Evolutionary conservation across 2,113 vertebrate genomes (phyloP).

Genomic region (Syrmaticus mikado): DNA sequence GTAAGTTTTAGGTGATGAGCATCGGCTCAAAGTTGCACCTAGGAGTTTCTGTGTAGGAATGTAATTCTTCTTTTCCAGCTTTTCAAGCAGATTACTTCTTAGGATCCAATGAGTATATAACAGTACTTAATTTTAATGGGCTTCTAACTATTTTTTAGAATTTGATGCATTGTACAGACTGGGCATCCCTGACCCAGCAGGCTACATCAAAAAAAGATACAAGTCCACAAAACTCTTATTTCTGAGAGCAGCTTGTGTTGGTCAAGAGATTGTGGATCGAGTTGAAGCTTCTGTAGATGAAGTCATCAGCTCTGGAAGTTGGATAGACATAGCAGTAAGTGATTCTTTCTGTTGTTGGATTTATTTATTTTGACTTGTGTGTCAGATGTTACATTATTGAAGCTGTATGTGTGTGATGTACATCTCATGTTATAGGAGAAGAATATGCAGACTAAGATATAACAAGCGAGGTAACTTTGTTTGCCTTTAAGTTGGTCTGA

Average conservation of each 20-base stretch:
- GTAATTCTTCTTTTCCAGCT: neutral
- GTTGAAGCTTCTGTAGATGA: conserved; percentile 96
- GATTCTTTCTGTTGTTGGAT: neutral
- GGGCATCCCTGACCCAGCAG: conserved; percentile 91
- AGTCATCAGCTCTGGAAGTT: conserved; percentile 88
- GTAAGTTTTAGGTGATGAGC: neutral
- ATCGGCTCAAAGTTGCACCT: neutral
- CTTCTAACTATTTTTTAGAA: conserved; percentile 79
- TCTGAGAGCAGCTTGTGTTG: conserved; percentile 88
- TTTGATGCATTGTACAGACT: conserved; percentile 91
- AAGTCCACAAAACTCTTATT: conserved; percentile 88
- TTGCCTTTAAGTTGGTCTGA: neutral
- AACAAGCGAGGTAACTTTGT: neutral
- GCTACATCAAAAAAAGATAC: conserved; percentile 92
- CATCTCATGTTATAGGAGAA: neutral
- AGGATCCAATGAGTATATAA: neutral
- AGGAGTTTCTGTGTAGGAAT: neutral
- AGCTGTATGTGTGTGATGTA: neutral
- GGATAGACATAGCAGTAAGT: conserved; percentile 91
- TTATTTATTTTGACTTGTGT: neutral
- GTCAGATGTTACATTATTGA: neutral
- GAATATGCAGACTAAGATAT: neutral
- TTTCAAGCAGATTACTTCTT: neutral
- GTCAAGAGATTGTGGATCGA: conserved; percentile 89
- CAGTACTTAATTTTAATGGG: neutral